These are phyloP conservation scores for Stegodyphus mimosarum DNA, from an alignment of 1,140 invertebrate species.

Conservation along the genomic window DNA sequence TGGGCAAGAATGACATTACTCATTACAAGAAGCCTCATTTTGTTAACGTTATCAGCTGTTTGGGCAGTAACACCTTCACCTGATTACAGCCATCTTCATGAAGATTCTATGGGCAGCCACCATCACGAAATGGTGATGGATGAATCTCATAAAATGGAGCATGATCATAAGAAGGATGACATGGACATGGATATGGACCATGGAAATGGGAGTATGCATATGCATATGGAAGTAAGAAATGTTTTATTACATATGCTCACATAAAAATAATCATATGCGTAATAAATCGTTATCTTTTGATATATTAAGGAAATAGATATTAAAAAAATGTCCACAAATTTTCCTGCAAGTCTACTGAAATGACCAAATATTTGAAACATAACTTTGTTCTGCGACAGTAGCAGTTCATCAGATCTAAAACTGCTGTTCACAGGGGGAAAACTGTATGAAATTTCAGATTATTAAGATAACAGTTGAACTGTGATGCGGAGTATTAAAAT, in stretches of 20 bases:
- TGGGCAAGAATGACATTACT: neutral
- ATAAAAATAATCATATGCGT: neutral
- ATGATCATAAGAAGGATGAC: neutral
- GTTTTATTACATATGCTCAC: neutral
- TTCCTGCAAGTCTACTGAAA: too few species aligned
- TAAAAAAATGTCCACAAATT: too few species aligned
- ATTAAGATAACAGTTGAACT: too few species aligned
- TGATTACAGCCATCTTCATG: neutral
- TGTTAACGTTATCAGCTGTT: neutral
- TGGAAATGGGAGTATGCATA: neutral
- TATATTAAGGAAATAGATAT: too few species aligned
- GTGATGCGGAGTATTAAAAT: too few species aligned
- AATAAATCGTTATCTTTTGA: neutral
- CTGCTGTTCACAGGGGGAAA: too few species aligned
- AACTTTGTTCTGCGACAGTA: too few species aligned
- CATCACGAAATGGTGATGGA: neutral
- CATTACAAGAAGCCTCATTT: neutral
- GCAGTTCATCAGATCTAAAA: too few species aligned
- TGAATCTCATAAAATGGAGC: too few species aligned
- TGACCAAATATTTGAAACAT: too few species aligned
- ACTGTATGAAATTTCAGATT: too few species aligned
- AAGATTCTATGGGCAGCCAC: neutral
- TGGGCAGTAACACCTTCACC: neutral
- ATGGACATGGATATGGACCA: neutral
- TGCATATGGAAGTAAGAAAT: neutral